Conservation (phyloP, 2,888 invertebrate genomes). For the Erannis defoliaria region DNA sequence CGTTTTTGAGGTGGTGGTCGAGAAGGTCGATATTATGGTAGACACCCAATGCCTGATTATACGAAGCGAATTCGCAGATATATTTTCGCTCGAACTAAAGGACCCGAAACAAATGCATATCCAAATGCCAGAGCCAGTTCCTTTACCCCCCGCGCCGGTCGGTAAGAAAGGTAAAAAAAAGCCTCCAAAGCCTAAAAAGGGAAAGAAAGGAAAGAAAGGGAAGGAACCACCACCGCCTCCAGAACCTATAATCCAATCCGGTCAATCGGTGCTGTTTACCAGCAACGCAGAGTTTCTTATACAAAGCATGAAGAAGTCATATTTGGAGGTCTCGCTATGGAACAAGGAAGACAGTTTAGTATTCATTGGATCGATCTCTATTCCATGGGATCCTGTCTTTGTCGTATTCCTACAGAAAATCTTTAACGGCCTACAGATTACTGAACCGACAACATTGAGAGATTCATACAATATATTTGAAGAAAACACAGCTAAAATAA, state of each 20-base stretch:
- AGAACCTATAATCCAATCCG: conserved; percentile 76
- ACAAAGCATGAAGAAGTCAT: conserved; percentile 72
- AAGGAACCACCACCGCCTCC: conserved; percentile 64
- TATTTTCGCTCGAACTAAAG: conserved; percentile 78
- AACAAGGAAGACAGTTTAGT: conserved; percentile 73
- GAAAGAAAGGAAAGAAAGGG: conserved; percentile 69
- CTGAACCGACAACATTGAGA: conserved; percentile 63
- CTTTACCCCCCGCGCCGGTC: conserved; percentile 72
- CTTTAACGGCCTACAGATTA: conserved; percentile 53
- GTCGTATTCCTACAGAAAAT: conserved; percentile 65
- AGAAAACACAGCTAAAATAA: conserved; percentile 73
- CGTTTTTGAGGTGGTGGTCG: conserved; percentile 78
- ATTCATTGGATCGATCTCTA: conserved; percentile 66
- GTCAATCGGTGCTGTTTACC: conserved; percentile 77
- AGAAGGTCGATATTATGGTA: conserved; percentile 68
- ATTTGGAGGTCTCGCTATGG: conserved; percentile 75
- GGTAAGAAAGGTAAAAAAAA: conserved; percentile 65
- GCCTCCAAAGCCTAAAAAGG: conserved; percentile 62
- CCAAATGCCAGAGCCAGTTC: conserved; percentile 77
- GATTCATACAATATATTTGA: conserved; percentile 80
- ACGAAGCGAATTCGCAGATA: conserved; percentile 75
- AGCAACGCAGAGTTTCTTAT: conserved; percentile 74
- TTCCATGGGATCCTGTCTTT: conserved; percentile 76
- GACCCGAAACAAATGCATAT: conserved; percentile 81
- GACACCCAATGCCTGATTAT: conserved; percentile 70